phyloP scores from a whole-genome alignment of 2,888 invertebrate species.

The Cylloceria caligata region DNA sequence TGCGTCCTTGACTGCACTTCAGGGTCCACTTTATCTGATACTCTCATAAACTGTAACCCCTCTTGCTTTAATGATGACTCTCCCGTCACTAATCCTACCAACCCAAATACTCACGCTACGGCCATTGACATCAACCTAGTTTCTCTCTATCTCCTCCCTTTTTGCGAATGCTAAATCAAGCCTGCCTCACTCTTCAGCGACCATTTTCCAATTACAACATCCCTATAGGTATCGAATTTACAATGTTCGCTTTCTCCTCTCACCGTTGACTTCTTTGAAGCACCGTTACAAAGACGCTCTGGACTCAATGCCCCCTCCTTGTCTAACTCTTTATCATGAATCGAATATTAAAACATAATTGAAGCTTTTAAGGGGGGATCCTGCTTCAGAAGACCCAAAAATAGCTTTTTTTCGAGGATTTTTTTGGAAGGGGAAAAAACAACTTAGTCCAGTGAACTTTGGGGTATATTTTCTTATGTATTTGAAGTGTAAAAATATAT shows the following conservation, averaged over 20 bases:
- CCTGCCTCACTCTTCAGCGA: slow-evolving; percentile 37
- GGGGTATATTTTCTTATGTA: too few relatives aligned
- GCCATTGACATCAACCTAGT: slow-evolving; percentile 6
- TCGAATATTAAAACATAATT: too few relatives aligned
- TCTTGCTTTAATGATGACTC: slow-evolving; percentile 6
- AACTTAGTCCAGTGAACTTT: too few relatives aligned
- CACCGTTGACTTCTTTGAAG: slow-evolving; percentile 1
- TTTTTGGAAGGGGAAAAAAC: too few relatives aligned
- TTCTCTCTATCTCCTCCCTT: not conserved
- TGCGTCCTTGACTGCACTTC: not conserved
- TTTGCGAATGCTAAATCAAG: slow-evolving; percentile 1
- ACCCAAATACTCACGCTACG: not conserved
- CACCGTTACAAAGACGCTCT: too few relatives aligned
- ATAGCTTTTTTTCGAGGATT: too few relatives aligned
- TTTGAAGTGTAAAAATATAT: too few relatives aligned
- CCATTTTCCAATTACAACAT: slow-evolving; percentile 33
- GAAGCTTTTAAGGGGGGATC: too few relatives aligned
- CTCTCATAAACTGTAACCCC: not conserved
- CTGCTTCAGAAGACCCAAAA: too few relatives aligned
- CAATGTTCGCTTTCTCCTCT: not conserved
- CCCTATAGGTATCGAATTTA: not conserved
- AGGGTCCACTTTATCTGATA: not conserved
- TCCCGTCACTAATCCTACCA: not conserved
- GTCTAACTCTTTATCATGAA: too few relatives aligned
- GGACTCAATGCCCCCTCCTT: too few relatives aligned